These are phyloP conservation scores for Amaurobius ferox DNA, from an alignment of 2,888 invertebrate genomes.

Conservation along the genomic window DNA sequence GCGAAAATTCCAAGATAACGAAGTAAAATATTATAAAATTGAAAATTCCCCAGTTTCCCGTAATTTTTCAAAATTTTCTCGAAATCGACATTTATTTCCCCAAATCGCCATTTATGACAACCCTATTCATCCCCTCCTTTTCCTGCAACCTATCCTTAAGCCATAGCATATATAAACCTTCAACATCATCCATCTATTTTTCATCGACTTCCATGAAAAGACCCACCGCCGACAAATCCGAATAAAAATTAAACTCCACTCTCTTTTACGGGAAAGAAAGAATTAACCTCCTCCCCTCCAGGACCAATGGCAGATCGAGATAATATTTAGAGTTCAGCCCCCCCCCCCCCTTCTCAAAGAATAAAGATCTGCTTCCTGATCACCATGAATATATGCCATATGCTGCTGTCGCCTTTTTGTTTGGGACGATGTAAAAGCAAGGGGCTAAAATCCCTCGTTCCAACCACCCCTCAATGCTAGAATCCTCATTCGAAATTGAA, in stretches of 20 bases:
- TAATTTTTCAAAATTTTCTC: too few relatives aligned
- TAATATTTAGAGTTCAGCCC: slow-evolving; percentile 53
- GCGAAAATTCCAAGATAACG: too few relatives aligned
- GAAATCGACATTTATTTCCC: too few relatives aligned
- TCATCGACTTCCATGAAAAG: slow-evolving; percentile 47
- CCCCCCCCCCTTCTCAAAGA: neutral
- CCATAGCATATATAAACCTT: slow-evolving; percentile 20
- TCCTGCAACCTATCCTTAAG: too few relatives aligned
- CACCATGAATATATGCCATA: slow-evolving; percentile 27
- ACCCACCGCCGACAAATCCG: slow-evolving; percentile 19
- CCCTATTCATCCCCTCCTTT: too few relatives aligned
- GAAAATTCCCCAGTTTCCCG: too few relatives aligned
- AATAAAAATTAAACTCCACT: neutral
- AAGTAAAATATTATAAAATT: too few relatives aligned
- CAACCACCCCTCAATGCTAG: slow-evolving; percentile 1
- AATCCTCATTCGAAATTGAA: slow-evolving; percentile 9
- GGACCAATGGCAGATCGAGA: slow-evolving; percentile 43
- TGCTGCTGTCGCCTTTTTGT: slow-evolving; percentile 31
- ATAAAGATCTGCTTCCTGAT: slow-evolving; percentile 20
- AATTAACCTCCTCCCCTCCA: neutral
- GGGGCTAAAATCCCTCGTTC: neutral
- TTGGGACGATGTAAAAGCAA: slow-evolving; percentile 9
- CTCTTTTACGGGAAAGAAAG: neutral
- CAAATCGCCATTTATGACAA: too few relatives aligned
- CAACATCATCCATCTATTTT: slow-evolving; percentile 60